These are phyloP conservation scores for Oenanthe oenanthe DNA, from an alignment of 2,113 vertebrate species.

Conservation along the genomic window DNA sequence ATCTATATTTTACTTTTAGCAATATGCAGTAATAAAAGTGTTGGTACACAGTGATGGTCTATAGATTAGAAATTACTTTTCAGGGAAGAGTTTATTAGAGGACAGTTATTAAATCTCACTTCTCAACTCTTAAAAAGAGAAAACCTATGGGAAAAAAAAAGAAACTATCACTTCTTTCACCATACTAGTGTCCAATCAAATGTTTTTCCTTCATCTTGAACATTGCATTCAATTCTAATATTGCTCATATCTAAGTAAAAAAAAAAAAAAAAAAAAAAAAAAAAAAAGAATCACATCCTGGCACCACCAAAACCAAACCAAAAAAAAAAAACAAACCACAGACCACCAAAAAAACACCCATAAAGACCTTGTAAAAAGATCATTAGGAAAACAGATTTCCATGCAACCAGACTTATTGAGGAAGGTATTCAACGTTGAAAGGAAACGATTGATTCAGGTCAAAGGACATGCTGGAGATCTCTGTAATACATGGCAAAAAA, in stretches of 20 bases:
- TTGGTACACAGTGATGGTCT: neutral
- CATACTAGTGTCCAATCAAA: neutral
- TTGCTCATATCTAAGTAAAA: neutral
- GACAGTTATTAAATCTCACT: neutral
- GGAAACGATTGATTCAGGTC: neutral
- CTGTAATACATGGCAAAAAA: neutral
- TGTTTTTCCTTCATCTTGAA: neutral
- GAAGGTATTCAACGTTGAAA: neutral
- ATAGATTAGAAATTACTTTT: neutral
- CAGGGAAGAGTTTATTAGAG: neutral
- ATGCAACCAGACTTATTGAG: neutral
- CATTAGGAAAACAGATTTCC: neutral
- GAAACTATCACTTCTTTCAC: neutral
- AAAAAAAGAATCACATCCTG: neutral
- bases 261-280: too few relatives aligned
- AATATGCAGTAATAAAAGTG: neutral
- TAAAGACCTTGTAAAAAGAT: neutral
- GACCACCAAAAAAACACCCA: neutral
- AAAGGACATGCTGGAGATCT: neutral
- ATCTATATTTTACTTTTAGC: neutral
- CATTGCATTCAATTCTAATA: neutral
- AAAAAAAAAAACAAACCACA: neutral
- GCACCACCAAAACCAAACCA: neutral
- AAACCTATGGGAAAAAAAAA: neutral
- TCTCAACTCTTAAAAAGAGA: neutral